A percentile compares a stretch with the other conserved stretches of the same genome.
These are phyloP conservation scores for Scomber japonicus DNA, from an alignment of 2,113 vertebrate species.

Conservation along the genomic window DNA sequence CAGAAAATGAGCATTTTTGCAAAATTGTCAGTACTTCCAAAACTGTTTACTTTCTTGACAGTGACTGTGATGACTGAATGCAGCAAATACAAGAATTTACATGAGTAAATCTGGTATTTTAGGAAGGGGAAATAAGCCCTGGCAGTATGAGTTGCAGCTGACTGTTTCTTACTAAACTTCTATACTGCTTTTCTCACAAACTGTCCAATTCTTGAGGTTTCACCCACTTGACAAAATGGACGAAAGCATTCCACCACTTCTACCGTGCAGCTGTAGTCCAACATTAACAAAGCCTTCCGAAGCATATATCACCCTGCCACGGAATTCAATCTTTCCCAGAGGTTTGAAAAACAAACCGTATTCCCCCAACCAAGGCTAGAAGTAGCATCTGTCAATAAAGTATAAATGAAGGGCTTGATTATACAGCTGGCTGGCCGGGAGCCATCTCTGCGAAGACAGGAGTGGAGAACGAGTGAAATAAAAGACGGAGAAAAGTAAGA, in stretches of 20 bases:
- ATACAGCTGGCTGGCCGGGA: slow-evolving; percentile 82
- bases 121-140: background rate
- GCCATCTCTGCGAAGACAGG: slow-evolving; percentile 73
- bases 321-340: slow-evolving; percentile 76
- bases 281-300: slow-evolving; percentile 75
- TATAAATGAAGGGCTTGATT: slow-evolving; percentile 82
- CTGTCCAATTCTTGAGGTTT: slow-evolving; percentile 34
- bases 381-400: slow-evolving; percentile 87
- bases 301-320: slow-evolving; percentile 68
- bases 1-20: background rate
- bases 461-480: slow-evolving; percentile 55
- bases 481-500: slow-evolving; percentile 62
- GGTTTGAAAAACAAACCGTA: slow-evolving; percentile 77
- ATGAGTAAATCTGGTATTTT: background rate
- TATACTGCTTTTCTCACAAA: slow-evolving; percentile 34
- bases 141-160: slow-evolving; percentile 1
- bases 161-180: slow-evolving; percentile 30
- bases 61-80: background rate
- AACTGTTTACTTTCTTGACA: background rate
- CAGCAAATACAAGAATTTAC: background rate
- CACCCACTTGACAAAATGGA: slow-evolving; percentile 52
- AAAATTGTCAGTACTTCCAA: background rate
- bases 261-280: slow-evolving; percentile 71
- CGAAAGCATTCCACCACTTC: slow-evolving; percentile 42
- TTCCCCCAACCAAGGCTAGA: slow-evolving; percentile 67